phyloP scores from a whole-genome alignment of 2,113 vertebrate species.

The Speoplatyrhinus poulsoni region DNA sequence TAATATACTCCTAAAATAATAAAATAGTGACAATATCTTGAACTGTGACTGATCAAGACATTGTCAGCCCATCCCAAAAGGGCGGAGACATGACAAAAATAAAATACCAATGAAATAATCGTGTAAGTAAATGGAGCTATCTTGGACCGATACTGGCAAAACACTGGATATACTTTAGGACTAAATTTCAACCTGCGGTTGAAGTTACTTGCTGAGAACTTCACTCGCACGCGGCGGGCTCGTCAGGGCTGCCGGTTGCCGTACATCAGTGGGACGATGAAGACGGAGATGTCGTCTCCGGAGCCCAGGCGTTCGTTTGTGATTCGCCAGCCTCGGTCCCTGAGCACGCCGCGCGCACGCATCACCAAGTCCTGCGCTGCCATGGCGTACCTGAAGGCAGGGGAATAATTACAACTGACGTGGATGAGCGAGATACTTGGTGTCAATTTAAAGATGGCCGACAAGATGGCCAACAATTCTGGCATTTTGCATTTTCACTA shows the following conservation, averaged over 20 bases:
- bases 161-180: no score
- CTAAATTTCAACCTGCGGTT: no score
- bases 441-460: background rate
- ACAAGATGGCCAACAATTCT: no score
- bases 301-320: slow-evolving; percentile 93
- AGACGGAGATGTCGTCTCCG: slow-evolving; percentile 96
- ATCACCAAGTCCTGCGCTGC: slow-evolving; percentile 97
- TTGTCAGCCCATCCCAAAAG: background rate
- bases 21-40: no score
- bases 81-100: background rate
- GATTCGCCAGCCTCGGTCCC: slow-evolving; percentile 96
- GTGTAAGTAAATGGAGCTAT: no score
- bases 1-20: no score
- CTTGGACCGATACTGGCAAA: no score
- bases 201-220: background rate
- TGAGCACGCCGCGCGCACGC: slow-evolving; percentile 91
- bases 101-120: no score
- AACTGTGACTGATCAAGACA: background rate
- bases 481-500: no score
- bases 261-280: slow-evolving; percentile 92
- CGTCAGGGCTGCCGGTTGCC: slow-evolving; percentile 83
- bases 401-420: background rate
- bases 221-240: no score
- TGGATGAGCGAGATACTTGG: background rate
- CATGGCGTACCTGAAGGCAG: slow-evolving; percentile 87